Conservation (phyloP, 1,140 invertebrate species). For the Ips typographus region DNA sequence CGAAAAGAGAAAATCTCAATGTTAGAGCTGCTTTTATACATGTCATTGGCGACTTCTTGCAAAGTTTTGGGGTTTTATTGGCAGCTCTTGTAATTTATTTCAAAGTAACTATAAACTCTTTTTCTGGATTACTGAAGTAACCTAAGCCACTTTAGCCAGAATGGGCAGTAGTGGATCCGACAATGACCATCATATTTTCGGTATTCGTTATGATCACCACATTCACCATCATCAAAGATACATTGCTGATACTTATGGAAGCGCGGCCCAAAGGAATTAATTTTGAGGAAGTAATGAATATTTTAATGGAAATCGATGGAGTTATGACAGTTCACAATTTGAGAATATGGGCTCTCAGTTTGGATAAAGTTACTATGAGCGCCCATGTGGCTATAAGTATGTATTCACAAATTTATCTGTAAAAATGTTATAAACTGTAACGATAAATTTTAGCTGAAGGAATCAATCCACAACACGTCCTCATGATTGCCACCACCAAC, state of each 20-base stretch:
- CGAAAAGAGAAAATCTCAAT: conserved; percentile 77
- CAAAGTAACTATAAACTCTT: conserved; percentile 59
- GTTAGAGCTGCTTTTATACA: conserved; percentile 98
- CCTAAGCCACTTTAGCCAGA: conserved; percentile 66
- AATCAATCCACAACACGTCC: conserved; percentile 75
- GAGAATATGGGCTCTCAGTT: conserved; percentile 93
- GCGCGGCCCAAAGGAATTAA: conserved; percentile 87
- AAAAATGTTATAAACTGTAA: not conserved
- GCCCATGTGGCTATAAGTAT: conserved; percentile 92
- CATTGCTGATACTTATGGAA: conserved; percentile 90
- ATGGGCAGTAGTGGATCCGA: conserved; percentile 93
- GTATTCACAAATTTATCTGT: not conserved
- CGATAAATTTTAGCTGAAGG: conserved; percentile 63
- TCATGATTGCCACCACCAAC: conserved; percentile 79
- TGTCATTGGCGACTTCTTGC: conserved; percentile 95
- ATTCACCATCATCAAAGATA: conserved; percentile 89
- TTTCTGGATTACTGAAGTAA: not conserved
- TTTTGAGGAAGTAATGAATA: conserved; percentile 80
- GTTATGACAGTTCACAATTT: conserved; percentile 94
- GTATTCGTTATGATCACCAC: conserved; percentile 95
- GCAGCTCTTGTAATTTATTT: conserved; percentile 94
- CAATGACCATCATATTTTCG: conserved; percentile 98
- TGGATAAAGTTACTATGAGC: conserved; percentile 92
- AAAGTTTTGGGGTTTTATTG: conserved; percentile 93
- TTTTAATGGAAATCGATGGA: conserved; percentile 83